phyloP scores from a whole-genome alignment of 1,140 invertebrate species.

The Agraylea sexmaculata region DNA sequence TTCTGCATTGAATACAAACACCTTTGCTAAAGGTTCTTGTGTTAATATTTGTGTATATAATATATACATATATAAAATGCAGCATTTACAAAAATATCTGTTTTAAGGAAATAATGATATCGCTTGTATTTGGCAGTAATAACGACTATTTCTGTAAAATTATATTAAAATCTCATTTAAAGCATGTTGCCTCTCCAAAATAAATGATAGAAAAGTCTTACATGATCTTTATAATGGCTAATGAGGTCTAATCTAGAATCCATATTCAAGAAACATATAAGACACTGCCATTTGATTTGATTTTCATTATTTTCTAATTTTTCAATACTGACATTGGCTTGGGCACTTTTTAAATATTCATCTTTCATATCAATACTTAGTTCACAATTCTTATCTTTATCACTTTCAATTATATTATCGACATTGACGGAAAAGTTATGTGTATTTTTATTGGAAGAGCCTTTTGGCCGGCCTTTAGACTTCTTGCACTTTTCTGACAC shows the following conservation, averaged over 20 bases:
- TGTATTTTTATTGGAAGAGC: conserved; percentile 16
- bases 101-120: neutral
- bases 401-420: conserved; percentile 1
- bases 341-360: conserved; percentile 3
- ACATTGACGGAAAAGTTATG: no score
- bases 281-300: conserved; percentile 17
- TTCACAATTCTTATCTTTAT: neutral
- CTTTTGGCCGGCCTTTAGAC: conserved; percentile 14
- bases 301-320: conserved; percentile 8
- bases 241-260: conserved; percentile 16
- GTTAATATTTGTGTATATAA: neutral
- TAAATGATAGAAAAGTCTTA: conserved; percentile 8
- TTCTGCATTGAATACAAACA: no score
- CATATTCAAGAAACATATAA: conserved; percentile 15
- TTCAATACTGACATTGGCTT: conserved; percentile 1
- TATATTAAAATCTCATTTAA: conserved; percentile 1
- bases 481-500: conserved; percentile 15
- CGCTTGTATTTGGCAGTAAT: neutral
- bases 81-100: neutral
- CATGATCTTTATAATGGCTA: conserved; percentile 20
- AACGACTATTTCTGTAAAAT: neutral
- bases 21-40: no score
- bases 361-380: conserved; percentile 1
- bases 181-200: neutral
- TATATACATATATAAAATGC: neutral